phyloP scores from a whole-genome alignment of 2,113 vertebrate genomes.

The Hemibagrus wyckioides region DNA sequence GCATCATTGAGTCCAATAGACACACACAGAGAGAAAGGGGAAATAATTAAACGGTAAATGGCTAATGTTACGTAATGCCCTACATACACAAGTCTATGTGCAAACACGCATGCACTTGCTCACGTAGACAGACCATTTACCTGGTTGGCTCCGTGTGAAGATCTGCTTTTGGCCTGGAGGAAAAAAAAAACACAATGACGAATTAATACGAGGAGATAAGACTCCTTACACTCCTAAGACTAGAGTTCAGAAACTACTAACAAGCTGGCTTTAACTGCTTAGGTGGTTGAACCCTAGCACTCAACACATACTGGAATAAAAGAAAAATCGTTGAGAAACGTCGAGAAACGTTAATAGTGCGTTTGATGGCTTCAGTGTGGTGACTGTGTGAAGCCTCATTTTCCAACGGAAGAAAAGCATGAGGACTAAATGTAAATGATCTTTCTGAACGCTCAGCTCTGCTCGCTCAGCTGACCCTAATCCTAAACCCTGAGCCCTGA shows the following conservation, averaged over 20 bases:
- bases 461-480: slow-evolving; percentile 37
- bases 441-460: slow-evolving; percentile 31
- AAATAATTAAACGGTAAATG: slow-evolving; percentile 25
- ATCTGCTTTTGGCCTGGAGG: slow-evolving; percentile 69
- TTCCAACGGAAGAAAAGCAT: slow-evolving; percentile 36
- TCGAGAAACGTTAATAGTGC: slow-evolving; percentile 18
- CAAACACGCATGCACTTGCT: slow-evolving; percentile 17
- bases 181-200: slow-evolving; percentile 12
- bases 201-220: neutral
- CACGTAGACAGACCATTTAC: slow-evolving; percentile 62
- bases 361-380: slow-evolving; percentile 33
- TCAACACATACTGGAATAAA: neutral
- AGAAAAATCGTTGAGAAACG: slow-evolving; percentile 25
- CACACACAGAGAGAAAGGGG: neutral
- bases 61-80: slow-evolving; percentile 15
- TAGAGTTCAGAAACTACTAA: neutral
- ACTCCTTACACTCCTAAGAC: neutral
- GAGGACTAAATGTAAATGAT: slow-evolving; percentile 43
- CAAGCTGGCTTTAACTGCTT: neutral
- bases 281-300: neutral
- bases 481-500: slow-evolving; percentile 50
- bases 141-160: slow-evolving; percentile 65
- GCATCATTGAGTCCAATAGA: slow-evolving; percentile 20
- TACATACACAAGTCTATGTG: slow-evolving; percentile 10
- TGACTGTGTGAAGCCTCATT: slow-evolving; percentile 24